phyloP scores from a whole-genome alignment of 2,113 vertebrate genomes.

The Megatriorchis doriae region DNA sequence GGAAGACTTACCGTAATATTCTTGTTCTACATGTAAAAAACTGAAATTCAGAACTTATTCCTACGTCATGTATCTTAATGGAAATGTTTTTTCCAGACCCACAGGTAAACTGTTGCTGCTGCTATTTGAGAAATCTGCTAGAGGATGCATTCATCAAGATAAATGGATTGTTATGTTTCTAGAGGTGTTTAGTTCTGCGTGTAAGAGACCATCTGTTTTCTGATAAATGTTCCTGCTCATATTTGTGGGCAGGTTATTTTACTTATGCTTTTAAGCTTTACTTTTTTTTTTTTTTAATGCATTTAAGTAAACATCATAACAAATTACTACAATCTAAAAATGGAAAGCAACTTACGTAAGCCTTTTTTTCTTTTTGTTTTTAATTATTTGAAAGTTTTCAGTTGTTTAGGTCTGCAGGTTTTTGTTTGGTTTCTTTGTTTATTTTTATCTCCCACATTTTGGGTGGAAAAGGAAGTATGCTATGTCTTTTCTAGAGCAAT shows the following conservation, averaged over 20 bases:
- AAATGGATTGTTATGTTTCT: constrained; percentile 74
- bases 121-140: constrained; percentile 63
- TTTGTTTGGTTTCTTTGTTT: not conserved
- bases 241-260: constrained; percentile 64
- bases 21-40: not conserved
- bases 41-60: not conserved
- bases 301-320: constrained; percentile 56
- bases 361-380: not conserved
- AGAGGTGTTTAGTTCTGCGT: constrained; percentile 70
- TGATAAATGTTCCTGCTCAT: constrained; percentile 69
- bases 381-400: not conserved
- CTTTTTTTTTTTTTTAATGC: not conserved
- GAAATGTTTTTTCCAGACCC: not conserved
- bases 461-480: not conserved
- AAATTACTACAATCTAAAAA: not conserved
- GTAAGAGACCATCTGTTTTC: constrained; percentile 72
- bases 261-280: not conserved
- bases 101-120: constrained; percentile 37
- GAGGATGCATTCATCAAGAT: constrained; percentile 75
- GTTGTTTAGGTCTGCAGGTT: not conserved
- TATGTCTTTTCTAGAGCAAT: not conserved
- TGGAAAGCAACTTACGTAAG: not conserved
- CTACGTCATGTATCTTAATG: not conserved
- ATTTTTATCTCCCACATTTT: not conserved
- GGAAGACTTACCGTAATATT: not conserved